A percentile compares a stretch with the other conserved stretches of the same genome.
These are phyloP conservation scores for Sebastes paucispinis DNA, from an alignment of 2,797 vertebrate genomes.

Conservation along the genomic window DNA sequence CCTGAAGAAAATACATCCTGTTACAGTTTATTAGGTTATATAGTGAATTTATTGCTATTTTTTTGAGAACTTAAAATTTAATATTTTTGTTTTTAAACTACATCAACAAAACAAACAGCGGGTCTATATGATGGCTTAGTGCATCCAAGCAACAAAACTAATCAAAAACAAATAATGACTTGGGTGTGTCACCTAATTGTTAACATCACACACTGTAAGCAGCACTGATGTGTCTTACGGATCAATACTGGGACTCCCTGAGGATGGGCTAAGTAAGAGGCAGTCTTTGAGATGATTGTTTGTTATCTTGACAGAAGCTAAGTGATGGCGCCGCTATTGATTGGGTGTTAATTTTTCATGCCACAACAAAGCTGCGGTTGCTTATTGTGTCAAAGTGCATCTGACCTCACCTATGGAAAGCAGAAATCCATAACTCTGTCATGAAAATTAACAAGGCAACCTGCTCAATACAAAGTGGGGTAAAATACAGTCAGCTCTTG, in stretches of 20 bases:
- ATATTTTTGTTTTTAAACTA: neutral
- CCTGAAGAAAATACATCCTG: neutral
- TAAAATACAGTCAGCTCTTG: neutral
- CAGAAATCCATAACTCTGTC: slow-evolving; percentile 12
- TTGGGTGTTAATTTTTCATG: slow-evolving; percentile 36
- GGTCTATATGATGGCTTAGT: neutral
- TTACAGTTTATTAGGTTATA: neutral
- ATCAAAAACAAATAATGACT: neutral
- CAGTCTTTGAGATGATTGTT: slow-evolving; percentile 32
- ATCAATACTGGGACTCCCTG: slow-evolving; percentile 49
- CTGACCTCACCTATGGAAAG: neutral
- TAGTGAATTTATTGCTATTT: neutral
- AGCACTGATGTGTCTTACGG: neutral
- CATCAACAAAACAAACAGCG: neutral
- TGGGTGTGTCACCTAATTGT: neutral
- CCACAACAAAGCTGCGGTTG: slow-evolving; percentile 13
- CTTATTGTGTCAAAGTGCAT: slow-evolving; percentile 18
- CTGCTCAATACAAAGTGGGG: neutral
- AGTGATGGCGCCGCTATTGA: slow-evolving; percentile 39
- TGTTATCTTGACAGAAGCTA: slow-evolving; percentile 45
- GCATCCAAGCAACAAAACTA: neutral
- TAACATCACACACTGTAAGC: neutral
- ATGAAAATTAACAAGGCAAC: slow-evolving; percentile 1
- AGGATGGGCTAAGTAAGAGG: slow-evolving; percentile 59
- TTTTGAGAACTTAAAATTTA: no score